Conservation (phyloP, 1,140 invertebrate species). For the Caenorhabditis briggsae region DNA sequence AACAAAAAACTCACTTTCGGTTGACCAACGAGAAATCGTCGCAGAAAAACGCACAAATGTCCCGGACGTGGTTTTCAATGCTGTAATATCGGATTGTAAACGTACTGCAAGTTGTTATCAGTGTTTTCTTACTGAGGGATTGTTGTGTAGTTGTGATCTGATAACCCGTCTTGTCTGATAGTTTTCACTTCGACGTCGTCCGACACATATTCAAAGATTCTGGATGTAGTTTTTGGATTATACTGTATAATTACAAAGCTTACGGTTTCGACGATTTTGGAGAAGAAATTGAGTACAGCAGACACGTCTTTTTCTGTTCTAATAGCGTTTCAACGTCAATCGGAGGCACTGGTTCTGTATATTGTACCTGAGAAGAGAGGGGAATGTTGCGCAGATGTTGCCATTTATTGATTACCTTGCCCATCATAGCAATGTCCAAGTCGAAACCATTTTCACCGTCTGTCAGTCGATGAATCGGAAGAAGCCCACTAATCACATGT, state of each 20-base stretch:
- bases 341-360: conserved; percentile 17
- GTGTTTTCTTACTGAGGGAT: conserved; percentile 11
- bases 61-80: conserved; percentile 39
- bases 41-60: conserved; percentile 26
- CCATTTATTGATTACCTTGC: conserved; percentile 26
- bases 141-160: conserved; percentile 35
- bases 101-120: neutral
- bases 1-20: conserved; percentile 44
- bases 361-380: neutral
- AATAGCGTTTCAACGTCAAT: conserved; percentile 24
- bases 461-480: neutral
- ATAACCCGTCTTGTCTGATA: conserved; percentile 35
- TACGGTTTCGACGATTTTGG: conserved; percentile 36
- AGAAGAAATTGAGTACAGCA: conserved; percentile 29
- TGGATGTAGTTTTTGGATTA: neutral
- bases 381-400: neutral
- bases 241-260: neutral
- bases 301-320: conserved; percentile 19
- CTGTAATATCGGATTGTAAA: neutral
- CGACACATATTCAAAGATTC: conserved; percentile 49
- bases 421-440: conserved; percentile 48
- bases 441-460: conserved; percentile 18
- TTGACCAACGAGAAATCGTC: conserved; percentile 45
- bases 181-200: conserved; percentile 36
- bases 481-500: conserved; percentile 41